These are phyloP conservation scores for Pristis pectinata DNA, from an alignment of 2,797 vertebrate species.

Conservation along the genomic window DNA sequence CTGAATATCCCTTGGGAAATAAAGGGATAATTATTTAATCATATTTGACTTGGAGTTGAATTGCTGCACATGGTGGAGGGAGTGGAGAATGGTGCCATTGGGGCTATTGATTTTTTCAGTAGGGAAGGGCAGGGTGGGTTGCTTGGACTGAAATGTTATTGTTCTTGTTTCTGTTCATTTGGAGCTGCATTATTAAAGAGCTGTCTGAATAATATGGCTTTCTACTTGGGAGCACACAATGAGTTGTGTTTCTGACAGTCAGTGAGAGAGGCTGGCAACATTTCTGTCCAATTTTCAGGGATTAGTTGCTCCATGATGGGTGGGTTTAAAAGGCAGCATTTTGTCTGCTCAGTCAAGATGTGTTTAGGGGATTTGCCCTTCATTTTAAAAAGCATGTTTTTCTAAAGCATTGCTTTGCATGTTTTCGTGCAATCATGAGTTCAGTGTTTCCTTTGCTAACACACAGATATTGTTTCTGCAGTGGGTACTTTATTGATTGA, in stretches of 20 bases:
- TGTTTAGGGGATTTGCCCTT: neutral
- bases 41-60: constrained; percentile 1
- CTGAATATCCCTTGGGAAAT: neutral
- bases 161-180: neutral
- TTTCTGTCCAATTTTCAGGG: neutral
- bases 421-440: neutral
- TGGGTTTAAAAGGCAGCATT: neutral
- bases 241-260: neutral
- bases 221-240: neutral
- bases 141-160: neutral
- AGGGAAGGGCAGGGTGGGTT: neutral
- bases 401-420: neutral
- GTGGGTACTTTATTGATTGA: neutral
- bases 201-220: too few relatives aligned
- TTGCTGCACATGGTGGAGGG: too few relatives aligned
- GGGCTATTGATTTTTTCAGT: neutral
- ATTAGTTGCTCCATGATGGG: neutral
- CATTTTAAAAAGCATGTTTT: neutral
- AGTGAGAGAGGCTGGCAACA: neutral
- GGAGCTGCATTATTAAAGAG: too few relatives aligned
- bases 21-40: neutral
- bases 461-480: neutral
- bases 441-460: neutral
- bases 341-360: neutral
- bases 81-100: too few relatives aligned